These are phyloP conservation scores for Anolis carolinensis DNA, from an alignment of 2,113 vertebrate species.

Conservation along the genomic window DNA sequence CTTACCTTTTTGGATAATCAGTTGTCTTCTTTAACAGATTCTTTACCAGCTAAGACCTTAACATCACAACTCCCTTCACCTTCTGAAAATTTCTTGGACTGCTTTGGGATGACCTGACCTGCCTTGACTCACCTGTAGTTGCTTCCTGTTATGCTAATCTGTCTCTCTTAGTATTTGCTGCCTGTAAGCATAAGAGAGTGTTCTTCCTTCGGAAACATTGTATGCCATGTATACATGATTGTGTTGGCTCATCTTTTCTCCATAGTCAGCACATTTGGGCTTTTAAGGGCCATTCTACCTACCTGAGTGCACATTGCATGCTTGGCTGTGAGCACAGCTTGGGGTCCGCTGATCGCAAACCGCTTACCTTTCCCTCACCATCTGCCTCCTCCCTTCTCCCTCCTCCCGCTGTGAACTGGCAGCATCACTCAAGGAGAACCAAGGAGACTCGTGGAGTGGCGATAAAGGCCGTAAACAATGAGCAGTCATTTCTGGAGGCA, in stretches of 20 bases:
- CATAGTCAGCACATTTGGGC: rapidly evolving
- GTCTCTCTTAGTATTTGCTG: no score
- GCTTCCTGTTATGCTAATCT: no score
- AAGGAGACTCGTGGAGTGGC: not conserved
- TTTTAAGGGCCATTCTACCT: not conserved
- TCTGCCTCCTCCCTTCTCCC: not conserved
- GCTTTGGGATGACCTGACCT: no score
- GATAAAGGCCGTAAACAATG: conserved; percentile 16
- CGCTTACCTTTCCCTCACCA: not conserved
- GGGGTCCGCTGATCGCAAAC: not conserved
- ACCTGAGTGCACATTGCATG: not conserved
- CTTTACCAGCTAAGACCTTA: not conserved
- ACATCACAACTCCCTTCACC: not conserved
- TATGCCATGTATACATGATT: rapidly evolving
- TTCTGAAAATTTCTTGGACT: no score
- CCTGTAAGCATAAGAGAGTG: no score
- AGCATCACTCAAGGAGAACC: conserved; percentile 29
- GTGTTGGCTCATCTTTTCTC: not conserved
- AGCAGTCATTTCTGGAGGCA: conserved; percentile 29
- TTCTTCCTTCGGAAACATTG: not conserved
- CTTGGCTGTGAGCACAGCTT: not conserved
- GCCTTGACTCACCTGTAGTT: no score
- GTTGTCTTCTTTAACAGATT: not conserved
- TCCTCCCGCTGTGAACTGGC: not conserved
- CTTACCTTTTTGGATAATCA: no score